Percentiles rank a stretch among this genome's conserved stretches.
Evolutionary conservation across 1,140 invertebrate genomes (phyloP).

Genomic region (Drosophila simulans): DNA sequence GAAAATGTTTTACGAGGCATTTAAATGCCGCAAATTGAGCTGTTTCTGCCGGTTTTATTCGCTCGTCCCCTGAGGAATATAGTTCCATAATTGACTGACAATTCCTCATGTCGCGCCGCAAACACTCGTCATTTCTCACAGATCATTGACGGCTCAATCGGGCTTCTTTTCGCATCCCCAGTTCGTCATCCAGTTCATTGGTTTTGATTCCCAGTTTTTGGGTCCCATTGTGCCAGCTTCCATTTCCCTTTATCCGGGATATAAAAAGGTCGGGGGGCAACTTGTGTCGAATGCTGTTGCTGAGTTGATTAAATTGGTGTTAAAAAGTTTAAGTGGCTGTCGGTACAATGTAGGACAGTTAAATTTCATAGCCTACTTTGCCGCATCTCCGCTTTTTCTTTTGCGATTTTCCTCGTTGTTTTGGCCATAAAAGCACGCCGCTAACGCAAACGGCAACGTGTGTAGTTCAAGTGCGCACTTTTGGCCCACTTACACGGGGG

Average conservation of each 20-base stretch:
- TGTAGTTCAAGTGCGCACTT: constrained; percentile 81
- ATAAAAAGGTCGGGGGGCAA: constrained; percentile 17
- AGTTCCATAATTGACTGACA: constrained; percentile 47
- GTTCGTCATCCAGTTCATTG: constrained; percentile 38
- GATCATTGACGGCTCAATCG: constrained; percentile 56
- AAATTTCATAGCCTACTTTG: constrained; percentile 77
- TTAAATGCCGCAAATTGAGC: constrained; percentile 42
- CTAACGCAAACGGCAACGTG: constrained; percentile 59
- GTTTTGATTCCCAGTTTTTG: constrained; percentile 14
- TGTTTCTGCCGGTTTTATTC: neutral
- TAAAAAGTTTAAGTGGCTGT: constrained; percentile 78
- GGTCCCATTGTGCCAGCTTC: constrained; percentile 13
- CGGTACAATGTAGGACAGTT: constrained; percentile 74
- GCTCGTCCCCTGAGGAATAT: neutral
- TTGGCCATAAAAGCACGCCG: constrained; percentile 62
- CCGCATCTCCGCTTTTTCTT: constrained; percentile 19
- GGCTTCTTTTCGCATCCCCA: constrained; percentile 17
- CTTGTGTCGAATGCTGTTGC: constrained; percentile 49
- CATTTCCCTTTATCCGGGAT: neutral
- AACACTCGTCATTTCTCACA: constrained; percentile 28
- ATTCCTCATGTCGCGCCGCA: constrained; percentile 27
- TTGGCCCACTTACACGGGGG: constrained; percentile 39
- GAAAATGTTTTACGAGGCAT: constrained; percentile 51
- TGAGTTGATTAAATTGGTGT: constrained; percentile 77
- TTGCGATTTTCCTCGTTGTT: constrained; percentile 14